Base-by-base conservation (phyloP, 2,113 vertebrate genomes). In the Neoarius graeffei region DNA sequence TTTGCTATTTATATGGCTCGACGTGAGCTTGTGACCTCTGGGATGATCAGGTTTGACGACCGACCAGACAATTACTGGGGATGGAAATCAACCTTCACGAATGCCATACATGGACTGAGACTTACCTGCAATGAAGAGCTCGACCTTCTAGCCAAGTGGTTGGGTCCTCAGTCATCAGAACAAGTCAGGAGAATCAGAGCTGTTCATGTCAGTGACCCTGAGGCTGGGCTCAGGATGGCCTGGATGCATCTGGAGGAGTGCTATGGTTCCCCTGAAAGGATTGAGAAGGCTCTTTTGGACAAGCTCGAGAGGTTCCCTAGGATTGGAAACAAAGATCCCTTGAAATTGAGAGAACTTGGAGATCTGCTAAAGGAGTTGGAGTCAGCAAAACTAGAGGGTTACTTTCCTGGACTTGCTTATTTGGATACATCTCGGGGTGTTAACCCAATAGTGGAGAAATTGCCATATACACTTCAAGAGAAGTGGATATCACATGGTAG, bases 81-180 rank as follows among this genome's bases (percentile, higher is more conserved):
- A 5, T 52, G 50, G 54, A 56, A 56, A 56, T 56, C 54, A 9
- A 11, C 10, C 1, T 56, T 56, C 54, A 56, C 6, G 2, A 56
- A 10, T 56, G 54, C 54, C 7, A 56, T 56, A 8, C 9, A 56
- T 11, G 10, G 54, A 2, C 7, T 56, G 10, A 56, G 54, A 8
- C 2, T 56, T 1, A 56, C 7, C 2, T 9, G 9, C 10, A 56
- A 30, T 30, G 69, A 84, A 66, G 64, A 84, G 64, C 64, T 84
- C 0, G 48, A 84, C n/a, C 88, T 89, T 52, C 57, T 89, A 35
- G 9, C 8, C 25, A 84, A 83, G 56, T 89, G 88, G 88, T 59
- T 86, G 25, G 81, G 69, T 5, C 56, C 30, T 14, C 9, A 76
- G 85, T 86, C 88, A 4, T 83, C 59, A 15, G 30, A 83, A 4